Evolutionary conservation across 2,888 invertebrate genomes (phyloP).

Genomic region (Limnephilus rhombicus): DNA sequence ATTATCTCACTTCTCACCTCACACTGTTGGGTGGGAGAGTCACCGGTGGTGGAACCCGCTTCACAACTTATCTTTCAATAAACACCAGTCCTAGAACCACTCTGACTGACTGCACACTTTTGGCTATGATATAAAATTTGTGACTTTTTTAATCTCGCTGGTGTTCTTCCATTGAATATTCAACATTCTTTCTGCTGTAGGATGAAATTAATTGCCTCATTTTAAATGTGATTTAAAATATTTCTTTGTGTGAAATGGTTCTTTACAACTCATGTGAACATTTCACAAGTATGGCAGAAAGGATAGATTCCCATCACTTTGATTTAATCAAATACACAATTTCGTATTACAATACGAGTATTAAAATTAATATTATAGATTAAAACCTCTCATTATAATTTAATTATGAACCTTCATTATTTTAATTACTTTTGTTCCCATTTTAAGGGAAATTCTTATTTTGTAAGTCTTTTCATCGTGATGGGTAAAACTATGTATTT

Average conservation of each 20-base stretch:
- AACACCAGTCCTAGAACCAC: not conserved
- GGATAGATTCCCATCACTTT: not conserved
- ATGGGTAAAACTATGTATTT: not conserved
- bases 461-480: not conserved
- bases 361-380: not conserved
- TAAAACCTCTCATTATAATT: constrained; percentile 3
- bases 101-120: not conserved
- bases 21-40: not conserved
- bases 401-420: not conserved
- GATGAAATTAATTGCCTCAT: not conserved
- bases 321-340: not conserved
- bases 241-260: not conserved
- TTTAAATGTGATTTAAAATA: constrained; percentile 8
- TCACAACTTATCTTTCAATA: not conserved
- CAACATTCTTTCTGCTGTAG: not conserved
- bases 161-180: not conserved
- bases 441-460: not conserved
- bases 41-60: not conserved
- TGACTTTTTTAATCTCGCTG: not conserved
- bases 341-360: not conserved
- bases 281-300: not conserved
- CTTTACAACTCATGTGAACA: not conserved
- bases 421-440: not conserved
- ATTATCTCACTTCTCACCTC: not conserved
- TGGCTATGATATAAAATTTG: not conserved